Conservation (phyloP, 2,113 vertebrate genomes). For the Tiliqua scincoides region DNA sequence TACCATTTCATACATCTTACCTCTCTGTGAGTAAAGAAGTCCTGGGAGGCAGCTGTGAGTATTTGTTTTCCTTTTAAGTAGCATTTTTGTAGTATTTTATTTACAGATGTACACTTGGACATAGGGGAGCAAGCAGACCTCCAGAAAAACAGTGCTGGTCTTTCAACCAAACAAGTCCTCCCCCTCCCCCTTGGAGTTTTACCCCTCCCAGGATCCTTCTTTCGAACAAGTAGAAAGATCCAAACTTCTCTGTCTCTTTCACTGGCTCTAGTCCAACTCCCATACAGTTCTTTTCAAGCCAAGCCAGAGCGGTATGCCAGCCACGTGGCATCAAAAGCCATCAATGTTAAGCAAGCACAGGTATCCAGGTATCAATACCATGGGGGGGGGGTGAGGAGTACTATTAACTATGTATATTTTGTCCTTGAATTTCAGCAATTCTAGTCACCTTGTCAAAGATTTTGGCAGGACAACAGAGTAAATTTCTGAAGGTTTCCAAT, state of each 20-base stretch:
- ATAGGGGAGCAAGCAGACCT: neutral
- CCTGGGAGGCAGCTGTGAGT: neutral
- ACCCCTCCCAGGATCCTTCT: neutral
- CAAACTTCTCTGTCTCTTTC: neutral
- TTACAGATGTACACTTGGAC: neutral
- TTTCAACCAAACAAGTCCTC: neutral
- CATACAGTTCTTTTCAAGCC: neutral
- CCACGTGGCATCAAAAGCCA: neutral
- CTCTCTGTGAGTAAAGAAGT: neutral
- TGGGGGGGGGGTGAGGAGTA: too few species aligned
- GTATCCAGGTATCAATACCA: neutral
- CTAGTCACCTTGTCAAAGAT: neutral
- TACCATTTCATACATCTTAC: neutral
- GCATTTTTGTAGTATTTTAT: neutral
- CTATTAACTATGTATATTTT: too few species aligned
- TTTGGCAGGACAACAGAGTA: neutral
- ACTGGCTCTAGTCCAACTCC: neutral
- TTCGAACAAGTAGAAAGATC: neutral
- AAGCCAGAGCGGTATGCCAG: neutral
- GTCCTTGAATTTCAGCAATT: neutral
- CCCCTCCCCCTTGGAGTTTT: too few species aligned
- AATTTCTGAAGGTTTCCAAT: neutral
- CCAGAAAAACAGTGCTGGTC: neutral
- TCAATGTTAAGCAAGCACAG: neutral
- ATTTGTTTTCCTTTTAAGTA: neutral